phyloP scores from a whole-genome alignment of 2,888 invertebrate genomes.

The Hydroisotoma schaefferi region DNA sequence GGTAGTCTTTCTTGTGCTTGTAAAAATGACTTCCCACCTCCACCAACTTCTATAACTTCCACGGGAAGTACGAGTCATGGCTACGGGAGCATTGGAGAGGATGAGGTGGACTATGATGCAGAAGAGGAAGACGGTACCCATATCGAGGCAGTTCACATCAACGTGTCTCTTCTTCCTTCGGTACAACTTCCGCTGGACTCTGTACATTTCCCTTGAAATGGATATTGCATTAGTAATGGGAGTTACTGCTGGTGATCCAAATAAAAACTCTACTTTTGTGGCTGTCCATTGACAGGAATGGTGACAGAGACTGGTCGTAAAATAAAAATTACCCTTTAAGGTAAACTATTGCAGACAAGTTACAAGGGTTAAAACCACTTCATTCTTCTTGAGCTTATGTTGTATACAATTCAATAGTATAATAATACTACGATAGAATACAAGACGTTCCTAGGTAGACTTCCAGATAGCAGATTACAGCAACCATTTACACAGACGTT shows the following conservation, averaged over 20 bases:
- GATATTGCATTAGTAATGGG: too few species aligned
- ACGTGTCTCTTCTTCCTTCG: not conserved
- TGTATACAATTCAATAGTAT: too few species aligned
- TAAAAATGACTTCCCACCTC: constrained; percentile 16
- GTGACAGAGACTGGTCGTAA: constrained; percentile 11
- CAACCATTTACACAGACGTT: too few species aligned
- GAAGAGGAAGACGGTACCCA: constrained; percentile 1
- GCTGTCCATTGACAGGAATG: constrained; percentile 1
- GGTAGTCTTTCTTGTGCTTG: not conserved
- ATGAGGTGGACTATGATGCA: constrained; percentile 6
- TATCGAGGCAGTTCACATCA: not conserved
- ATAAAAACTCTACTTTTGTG: not conserved
- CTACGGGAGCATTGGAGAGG: constrained; percentile 14
- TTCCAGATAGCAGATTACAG: too few species aligned
- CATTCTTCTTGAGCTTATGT: too few species aligned
- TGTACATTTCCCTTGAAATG: constrained; percentile 5
- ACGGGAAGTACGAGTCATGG: constrained; percentile 15
- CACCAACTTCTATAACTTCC: constrained; percentile 13
- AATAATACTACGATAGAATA: too few species aligned
- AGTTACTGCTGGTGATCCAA: not conserved
- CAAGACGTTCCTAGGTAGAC: too few species aligned
- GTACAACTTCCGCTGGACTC: constrained; percentile 10
- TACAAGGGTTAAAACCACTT: constrained; percentile 18
- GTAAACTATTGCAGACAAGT: constrained; percentile 26
- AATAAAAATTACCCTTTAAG: constrained; percentile 24